A percentile compares a stretch with the other conserved stretches of the same genome.
These are phyloP conservation scores for Drosophila virilis DNA, from an alignment of 1,140 invertebrate species.

Conservation along the genomic window DNA sequence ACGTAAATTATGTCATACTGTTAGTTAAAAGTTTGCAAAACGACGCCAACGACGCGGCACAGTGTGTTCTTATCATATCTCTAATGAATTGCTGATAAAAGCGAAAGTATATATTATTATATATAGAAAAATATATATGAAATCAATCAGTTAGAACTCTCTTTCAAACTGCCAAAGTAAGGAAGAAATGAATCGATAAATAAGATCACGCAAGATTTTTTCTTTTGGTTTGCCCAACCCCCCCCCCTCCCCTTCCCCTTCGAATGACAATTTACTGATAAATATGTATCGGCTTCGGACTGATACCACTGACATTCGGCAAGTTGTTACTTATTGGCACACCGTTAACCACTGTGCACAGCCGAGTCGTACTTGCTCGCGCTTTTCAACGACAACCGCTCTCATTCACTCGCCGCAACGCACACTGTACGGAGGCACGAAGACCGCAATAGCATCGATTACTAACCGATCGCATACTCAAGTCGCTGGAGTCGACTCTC, in stretches of 20 bases:
- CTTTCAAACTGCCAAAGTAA: no score
- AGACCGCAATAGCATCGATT: not conserved
- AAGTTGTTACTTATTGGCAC: not conserved
- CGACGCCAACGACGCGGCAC: not conserved
- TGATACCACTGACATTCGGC: constrained; percentile 3
- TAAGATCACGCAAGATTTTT: no score
- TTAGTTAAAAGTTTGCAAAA: constrained; percentile 1
- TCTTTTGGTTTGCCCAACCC: no score
- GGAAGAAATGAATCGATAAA: no score
- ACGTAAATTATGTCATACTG: constrained; percentile 8
- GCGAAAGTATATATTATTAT: no score
- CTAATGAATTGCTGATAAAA: no score
- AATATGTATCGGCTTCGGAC: not conserved
- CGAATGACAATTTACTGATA: not conserved
- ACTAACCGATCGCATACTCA: constrained; percentile 16
- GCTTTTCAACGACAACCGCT: not conserved
- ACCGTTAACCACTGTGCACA: not conserved
- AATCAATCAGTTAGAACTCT: no score
- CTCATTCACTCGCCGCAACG: constrained; percentile 39
- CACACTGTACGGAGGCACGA: constrained; percentile 31
- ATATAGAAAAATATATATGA: no score
- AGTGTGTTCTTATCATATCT: constrained; percentile 15
- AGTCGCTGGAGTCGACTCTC: constrained; percentile 6
- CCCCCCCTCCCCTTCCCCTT: no score
- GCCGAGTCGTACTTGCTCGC: constrained; percentile 8